These are phyloP conservation scores for Cryptus viduatorius DNA, from an alignment of 2,888 invertebrate species.

Conservation along the genomic window DNA sequence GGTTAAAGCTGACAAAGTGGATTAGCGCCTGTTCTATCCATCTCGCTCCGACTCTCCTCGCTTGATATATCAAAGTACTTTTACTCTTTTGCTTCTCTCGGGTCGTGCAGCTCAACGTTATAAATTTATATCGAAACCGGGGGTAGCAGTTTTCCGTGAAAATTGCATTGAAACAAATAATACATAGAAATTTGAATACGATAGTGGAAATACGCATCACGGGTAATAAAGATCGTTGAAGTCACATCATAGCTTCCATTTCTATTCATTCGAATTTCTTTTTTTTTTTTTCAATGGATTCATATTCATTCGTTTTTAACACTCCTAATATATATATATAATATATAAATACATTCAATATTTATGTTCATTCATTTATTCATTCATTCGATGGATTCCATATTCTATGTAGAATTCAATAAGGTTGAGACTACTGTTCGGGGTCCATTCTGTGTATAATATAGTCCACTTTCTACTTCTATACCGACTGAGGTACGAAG, in stretches of 20 bases:
- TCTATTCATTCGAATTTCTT: constrained; percentile 37
- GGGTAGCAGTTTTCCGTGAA: background rate
- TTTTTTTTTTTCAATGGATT: constrained; percentile 35
- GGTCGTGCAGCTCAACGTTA: constrained; percentile 26
- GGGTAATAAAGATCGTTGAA: constrained; percentile 6
- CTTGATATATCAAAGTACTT: constrained; percentile 22
- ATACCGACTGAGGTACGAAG: constrained; percentile 2
- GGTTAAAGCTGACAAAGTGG: constrained; percentile 76
- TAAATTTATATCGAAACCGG: constrained; percentile 55
- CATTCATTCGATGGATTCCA: constrained; percentile 26
- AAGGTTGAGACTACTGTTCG: constrained; percentile 19
- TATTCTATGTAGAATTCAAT: constrained; percentile 51
- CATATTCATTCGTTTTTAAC: constrained; percentile 33
- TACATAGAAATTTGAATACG: background rate
- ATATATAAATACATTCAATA: constrained; percentile 5
- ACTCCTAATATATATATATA: background rate
- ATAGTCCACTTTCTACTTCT: background rate
- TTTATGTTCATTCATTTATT: constrained; percentile 54
- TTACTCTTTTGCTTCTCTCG: constrained; percentile 4
- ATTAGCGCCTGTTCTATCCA: constrained; percentile 68
- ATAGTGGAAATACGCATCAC: background rate
- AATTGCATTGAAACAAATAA: constrained; percentile 32
- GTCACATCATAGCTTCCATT: constrained; percentile 22
- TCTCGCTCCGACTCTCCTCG: constrained; percentile 2
- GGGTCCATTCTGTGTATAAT: constrained; percentile 18